Evolutionary conservation across 2,113 vertebrate species (phyloP).

Genomic region (Paratilapia polleni): DNA sequence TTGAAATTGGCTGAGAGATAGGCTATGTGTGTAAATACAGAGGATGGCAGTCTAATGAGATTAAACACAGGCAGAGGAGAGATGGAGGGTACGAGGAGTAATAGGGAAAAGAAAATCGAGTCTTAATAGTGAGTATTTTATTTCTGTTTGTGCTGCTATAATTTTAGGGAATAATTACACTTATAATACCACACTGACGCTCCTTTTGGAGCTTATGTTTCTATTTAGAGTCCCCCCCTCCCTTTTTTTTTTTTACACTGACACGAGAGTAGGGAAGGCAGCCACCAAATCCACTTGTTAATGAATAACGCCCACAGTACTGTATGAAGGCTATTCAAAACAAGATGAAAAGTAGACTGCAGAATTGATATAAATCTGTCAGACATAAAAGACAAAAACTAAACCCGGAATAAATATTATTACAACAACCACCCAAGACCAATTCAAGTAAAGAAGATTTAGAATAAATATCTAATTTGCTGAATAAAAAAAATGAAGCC

Average conservation of each 20-base stretch:
- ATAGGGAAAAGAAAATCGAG: background rate
- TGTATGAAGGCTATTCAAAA: background rate
- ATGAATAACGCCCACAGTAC: background rate
- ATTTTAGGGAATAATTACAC: background rate
- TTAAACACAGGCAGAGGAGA: constrained; percentile 4
- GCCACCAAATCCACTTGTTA: background rate
- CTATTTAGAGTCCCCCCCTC: no score
- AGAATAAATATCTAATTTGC: background rate
- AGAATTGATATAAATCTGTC: background rate
- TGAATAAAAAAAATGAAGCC: background rate
- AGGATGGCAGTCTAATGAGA: background rate
- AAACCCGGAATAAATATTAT: background rate
- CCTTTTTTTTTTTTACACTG: background rate
- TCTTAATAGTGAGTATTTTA: background rate
- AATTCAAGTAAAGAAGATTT: background rate
- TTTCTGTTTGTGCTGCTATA: background rate
- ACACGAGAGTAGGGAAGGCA: background rate
- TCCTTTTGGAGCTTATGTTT: background rate
- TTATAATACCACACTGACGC: background rate
- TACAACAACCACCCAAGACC: background rate
- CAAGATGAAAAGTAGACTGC: background rate
- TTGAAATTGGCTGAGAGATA: background rate
- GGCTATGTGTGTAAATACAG: background rate
- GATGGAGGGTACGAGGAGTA: constrained; percentile 5
- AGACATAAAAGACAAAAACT: background rate